A percentile compares a stretch with the other conserved stretches of the same genome.
These are phyloP conservation scores for Cyrtorhinus lividipennis DNA, from an alignment of 1,140 invertebrate genomes.

Conservation along the genomic window DNA sequence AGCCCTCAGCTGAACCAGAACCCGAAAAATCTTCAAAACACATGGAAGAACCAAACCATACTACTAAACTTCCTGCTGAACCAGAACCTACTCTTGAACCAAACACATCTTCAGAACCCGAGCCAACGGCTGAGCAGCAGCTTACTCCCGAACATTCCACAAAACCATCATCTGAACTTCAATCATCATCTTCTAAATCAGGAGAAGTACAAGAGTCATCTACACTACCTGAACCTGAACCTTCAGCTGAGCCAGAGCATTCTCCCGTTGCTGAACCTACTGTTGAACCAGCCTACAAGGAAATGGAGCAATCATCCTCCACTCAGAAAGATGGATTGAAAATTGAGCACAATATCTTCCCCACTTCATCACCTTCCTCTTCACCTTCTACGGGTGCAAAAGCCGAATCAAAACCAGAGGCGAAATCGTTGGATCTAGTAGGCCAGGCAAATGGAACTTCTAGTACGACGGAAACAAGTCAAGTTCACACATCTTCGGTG, in stretches of 20 bases:
- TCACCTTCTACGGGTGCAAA: neutral
- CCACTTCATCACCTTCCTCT: neutral
- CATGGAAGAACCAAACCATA: too few relatives aligned
- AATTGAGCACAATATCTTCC: neutral
- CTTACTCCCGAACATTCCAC: too few relatives aligned
- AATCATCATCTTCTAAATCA: constrained; percentile 24
- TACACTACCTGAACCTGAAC: constrained; percentile 29
- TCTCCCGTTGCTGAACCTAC: constrained; percentile 22
- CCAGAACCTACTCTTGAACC: constrained; percentile 22
- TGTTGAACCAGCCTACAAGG: too few relatives aligned
- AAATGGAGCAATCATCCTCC: constrained; percentile 24
- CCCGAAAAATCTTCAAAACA: too few relatives aligned
- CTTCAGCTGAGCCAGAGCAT: constrained; percentile 26
- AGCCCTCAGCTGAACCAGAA: constrained; percentile 22
- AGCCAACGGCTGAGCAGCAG: constrained; percentile 23
- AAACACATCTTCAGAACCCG: constrained; percentile 17
- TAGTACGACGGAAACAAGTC: too few relatives aligned
- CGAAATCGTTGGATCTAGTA: too few relatives aligned
- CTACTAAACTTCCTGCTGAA: constrained; percentile 12
- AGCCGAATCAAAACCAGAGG: constrained; percentile 19
- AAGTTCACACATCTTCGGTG: too few relatives aligned
- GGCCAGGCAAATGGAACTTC: neutral
- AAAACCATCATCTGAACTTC: constrained; percentile 15
- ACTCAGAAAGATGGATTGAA: neutral
- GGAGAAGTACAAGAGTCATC: constrained; percentile 22